phyloP scores from a whole-genome alignment of 2,888 invertebrate genomes.

The Lymantria dispar region DNA sequence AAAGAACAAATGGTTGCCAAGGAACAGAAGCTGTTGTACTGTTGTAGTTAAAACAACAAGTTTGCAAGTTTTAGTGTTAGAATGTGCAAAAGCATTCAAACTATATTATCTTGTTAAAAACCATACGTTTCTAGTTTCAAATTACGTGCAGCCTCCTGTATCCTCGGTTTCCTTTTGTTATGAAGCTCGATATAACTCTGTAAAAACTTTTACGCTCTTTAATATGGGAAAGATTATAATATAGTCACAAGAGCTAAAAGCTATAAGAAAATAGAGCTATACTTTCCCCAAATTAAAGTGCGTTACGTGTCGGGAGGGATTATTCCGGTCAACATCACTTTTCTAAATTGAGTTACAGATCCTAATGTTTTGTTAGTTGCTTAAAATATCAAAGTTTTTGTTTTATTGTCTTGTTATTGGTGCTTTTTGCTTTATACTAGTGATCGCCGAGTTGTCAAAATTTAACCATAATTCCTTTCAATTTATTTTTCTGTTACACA shows the following conservation, averaged over 20 bases:
- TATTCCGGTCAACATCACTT: constrained; percentile 16
- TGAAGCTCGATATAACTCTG: constrained; percentile 21
- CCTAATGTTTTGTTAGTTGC: not conserved
- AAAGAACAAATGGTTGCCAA: not conserved
- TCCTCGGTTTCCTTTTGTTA: constrained; percentile 16
- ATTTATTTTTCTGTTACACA: too few relatives aligned
- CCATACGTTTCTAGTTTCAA: constrained; percentile 3
- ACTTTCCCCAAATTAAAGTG: constrained; percentile 25
- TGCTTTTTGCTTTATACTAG: too few relatives aligned
- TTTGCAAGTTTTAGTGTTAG: not conserved
- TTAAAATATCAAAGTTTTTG: not conserved
- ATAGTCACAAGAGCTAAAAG: constrained; percentile 21
- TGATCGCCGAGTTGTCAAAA: too few relatives aligned
- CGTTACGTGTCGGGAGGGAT: constrained; percentile 29
- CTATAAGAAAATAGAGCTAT: constrained; percentile 14
- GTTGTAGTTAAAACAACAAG: not conserved
- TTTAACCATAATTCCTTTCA: too few relatives aligned
- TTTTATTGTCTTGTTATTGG: not conserved
- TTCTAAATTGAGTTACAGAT: constrained; percentile 20
- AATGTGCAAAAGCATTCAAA: not conserved
- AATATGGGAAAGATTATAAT: constrained; percentile 27
- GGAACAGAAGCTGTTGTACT: not conserved
- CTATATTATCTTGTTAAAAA: not conserved
- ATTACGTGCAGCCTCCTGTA: constrained; percentile 11
- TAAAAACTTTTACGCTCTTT: constrained; percentile 21